Evolutionary conservation across 2,113 vertebrate genomes (phyloP).

Genomic region (Scytalopus superciliaris): DNA sequence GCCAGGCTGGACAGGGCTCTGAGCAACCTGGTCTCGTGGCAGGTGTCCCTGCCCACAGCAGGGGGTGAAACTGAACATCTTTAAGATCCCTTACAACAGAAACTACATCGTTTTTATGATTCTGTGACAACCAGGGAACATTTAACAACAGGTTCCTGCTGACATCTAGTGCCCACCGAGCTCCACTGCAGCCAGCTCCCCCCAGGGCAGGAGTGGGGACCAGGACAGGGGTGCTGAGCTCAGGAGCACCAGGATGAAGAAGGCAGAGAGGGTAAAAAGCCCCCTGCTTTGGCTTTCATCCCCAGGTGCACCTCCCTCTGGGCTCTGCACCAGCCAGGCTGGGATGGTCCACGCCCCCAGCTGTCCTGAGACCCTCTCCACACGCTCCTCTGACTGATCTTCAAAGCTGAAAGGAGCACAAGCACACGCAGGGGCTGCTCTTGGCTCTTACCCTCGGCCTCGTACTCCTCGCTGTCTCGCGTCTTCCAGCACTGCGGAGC

Average conservation of each 20-base stretch:
- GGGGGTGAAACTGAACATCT: neutral
- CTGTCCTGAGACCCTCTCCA: neutral
- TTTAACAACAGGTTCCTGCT: neutral
- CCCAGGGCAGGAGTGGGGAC: neutral
- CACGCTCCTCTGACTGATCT: neutral
- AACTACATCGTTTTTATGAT: neutral
- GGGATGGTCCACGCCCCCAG: neutral
- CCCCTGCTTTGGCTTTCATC: fast-evolving
- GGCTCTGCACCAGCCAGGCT: neutral
- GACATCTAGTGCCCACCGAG: neutral
- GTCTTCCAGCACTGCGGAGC: conserved; percentile 84
- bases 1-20: fast-evolving
- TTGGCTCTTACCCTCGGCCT: conserved; percentile 86
- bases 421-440: neutral
- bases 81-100: neutral
- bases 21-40: neutral
- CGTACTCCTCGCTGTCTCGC: conserved; percentile 85
- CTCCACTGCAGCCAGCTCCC: neutral
- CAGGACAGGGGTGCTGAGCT: neutral
- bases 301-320: fast-evolving
- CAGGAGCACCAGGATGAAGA: neutral
- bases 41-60: neutral
- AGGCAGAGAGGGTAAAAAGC: fast-evolving
- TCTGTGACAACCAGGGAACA: neutral
- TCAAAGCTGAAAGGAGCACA: neutral